Conservation (phyloP, 1,140 invertebrate species). For the Meloidogyne hapla region DNA sequence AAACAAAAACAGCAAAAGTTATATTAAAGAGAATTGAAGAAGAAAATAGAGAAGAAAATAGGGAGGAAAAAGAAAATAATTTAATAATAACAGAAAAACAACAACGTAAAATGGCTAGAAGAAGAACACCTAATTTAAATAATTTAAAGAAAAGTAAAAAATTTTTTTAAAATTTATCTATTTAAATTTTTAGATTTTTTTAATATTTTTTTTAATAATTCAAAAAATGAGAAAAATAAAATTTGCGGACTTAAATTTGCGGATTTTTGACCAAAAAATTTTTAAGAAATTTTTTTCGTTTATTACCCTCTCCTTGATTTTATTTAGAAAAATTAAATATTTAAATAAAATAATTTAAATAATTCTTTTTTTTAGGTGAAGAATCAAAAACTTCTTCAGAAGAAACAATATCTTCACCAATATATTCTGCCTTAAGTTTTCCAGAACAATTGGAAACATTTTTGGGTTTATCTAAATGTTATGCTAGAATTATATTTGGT, state of each 20-base stretch:
- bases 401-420: background rate
- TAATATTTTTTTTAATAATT: too few relatives aligned
- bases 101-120: conserved; percentile 4
- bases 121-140: conserved; percentile 13
- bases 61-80: background rate
- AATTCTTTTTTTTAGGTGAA: background rate
- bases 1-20: background rate
- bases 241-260: too few relatives aligned
- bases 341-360: background rate
- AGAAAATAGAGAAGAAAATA: background rate
- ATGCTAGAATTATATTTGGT: background rate
- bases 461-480: background rate
- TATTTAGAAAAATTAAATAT: too few relatives aligned
- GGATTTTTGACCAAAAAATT: too few relatives aligned
- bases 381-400: background rate
- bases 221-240: too few relatives aligned
- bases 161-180: background rate
- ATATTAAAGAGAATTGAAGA: background rate
- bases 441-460: background rate
- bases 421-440: background rate
- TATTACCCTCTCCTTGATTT: too few relatives aligned
- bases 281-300: too few relatives aligned
- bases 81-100: background rate
- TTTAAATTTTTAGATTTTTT: too few relatives aligned
- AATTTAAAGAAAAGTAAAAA: background rate